These are phyloP conservation scores for Epizoanthus rinbou DNA, from an alignment of 92 coral and sea anemone genomes.

Conservation along the genomic window DNA sequence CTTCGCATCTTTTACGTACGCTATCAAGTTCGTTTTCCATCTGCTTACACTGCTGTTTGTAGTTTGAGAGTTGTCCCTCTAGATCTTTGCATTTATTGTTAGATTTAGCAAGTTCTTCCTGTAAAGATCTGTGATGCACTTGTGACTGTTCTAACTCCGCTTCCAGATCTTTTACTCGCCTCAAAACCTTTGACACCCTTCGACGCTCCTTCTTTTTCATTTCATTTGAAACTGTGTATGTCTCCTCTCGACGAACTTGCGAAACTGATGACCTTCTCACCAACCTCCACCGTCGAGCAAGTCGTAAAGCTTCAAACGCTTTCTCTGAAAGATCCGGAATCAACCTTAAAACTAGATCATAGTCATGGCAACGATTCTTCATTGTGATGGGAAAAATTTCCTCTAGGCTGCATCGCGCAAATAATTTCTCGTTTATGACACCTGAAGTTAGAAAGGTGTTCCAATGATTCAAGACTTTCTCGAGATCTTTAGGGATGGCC, in stretches of 20 bases:
- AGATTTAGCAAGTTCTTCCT: constrained; percentile 78
- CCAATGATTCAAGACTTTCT: constrained; percentile 79
- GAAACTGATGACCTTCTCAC: constrained; percentile 63
- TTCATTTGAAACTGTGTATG: constrained; percentile 65
- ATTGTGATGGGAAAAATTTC: constrained; percentile 75
- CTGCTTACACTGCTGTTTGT: constrained; percentile 84
- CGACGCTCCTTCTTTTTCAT: constrained; percentile 47
- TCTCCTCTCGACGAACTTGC: constrained; percentile 68
- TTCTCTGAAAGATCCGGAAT: constrained; percentile 93
- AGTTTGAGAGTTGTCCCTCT: constrained; percentile 73
- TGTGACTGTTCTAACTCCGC: constrained; percentile 79
- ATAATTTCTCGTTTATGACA: constrained; percentile 75
- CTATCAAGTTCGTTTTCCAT: constrained; percentile 81
- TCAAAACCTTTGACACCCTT: constrained; percentile 50
- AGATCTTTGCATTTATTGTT: constrained; percentile 74
- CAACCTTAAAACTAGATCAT: constrained; percentile 79
- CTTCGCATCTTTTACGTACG: constrained; percentile 74
- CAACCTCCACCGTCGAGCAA: constrained; percentile 92
- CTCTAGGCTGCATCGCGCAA: constrained; percentile 72
- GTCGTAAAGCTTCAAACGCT: constrained; percentile 83
- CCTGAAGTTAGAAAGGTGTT: constrained; percentile 73
- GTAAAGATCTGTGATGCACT: constrained; percentile 65
- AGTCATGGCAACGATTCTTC: constrained; percentile 82
- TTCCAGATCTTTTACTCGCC: constrained; percentile 64
- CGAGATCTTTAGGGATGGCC: constrained; percentile 72